Percentiles rank a stretch among this genome's conserved stretches.
These are phyloP conservation scores for Apostichopus parvimensis DNA, from an alignment of 35 echinoderm and acorn worm genomes.

Conservation along the genomic window DNA sequence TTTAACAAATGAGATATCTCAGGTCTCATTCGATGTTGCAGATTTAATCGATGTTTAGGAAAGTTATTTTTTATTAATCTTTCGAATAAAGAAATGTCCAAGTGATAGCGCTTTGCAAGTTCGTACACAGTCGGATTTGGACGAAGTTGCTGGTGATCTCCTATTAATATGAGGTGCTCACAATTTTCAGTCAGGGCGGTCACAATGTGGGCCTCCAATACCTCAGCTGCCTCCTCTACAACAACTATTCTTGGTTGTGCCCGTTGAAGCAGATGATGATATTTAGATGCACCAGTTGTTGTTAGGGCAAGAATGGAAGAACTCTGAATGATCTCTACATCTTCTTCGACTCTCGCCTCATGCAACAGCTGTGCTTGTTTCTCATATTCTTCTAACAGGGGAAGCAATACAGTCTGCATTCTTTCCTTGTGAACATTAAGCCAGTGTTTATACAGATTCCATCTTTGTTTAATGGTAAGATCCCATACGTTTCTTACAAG, in stretches of 20 bases:
- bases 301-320: conserved; percentile 74
- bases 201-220: conserved; percentile 87
- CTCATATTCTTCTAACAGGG: conserved; percentile 51
- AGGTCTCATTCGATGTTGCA: conserved; percentile 88
- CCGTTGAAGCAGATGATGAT: conserved; percentile 69
- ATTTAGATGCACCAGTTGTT: conserved; percentile 84
- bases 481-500: conserved; percentile 56
- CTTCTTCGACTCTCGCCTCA: conserved; percentile 56
- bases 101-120: conserved; percentile 73
- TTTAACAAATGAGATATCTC: conserved; percentile 72
- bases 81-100: conserved; percentile 93
- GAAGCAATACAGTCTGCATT: neutral
- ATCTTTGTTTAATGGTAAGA: conserved; percentile 57
- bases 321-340: conserved; percentile 44
- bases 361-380: conserved; percentile 19
- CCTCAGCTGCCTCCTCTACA: conserved; percentile 97
- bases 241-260: conserved; percentile 74
- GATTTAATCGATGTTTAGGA: conserved; percentile 54
- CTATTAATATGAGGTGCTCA: conserved; percentile 92
- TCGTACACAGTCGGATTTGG: conserved; percentile 93
- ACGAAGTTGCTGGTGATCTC: conserved; percentile 95
- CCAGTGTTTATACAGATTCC: conserved; percentile 77
- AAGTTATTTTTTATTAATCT: conserved; percentile 85
- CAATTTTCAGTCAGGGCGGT: conserved; percentile 80
- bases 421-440: conserved; percentile 3